Conservation (phyloP, 2,113 vertebrate species). For the Amphilophus citrinellus region DNA sequence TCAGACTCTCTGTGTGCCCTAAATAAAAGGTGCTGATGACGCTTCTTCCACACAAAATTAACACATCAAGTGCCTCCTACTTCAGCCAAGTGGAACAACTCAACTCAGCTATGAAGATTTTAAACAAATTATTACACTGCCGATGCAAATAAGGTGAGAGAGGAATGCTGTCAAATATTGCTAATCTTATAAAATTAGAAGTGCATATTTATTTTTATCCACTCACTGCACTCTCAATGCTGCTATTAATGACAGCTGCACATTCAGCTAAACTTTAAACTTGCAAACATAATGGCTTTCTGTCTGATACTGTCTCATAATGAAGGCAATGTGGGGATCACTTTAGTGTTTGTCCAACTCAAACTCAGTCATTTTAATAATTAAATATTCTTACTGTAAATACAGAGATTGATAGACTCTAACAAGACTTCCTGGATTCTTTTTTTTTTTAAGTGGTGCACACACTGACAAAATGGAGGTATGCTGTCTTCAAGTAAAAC, state of each 20-base stretch:
- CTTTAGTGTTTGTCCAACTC: neutral
- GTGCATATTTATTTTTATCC: neutral
- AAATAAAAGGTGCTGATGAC: neutral
- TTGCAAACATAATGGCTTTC: neutral
- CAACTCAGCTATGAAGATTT: neutral
- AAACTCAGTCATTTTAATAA: neutral
- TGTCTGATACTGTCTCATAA: neutral
- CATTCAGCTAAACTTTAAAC: neutral
- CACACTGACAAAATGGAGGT: no score
- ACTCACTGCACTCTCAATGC: neutral
- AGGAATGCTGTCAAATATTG: neutral
- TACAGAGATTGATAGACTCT: no score
- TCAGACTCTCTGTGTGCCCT: neutral
- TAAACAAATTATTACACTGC: slow-evolving; percentile 4
- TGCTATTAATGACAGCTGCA: neutral
- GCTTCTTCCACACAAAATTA: neutral
- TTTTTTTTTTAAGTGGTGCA: no score
- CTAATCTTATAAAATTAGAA: neutral
- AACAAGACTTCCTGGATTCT: neutral
- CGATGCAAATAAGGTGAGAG: slow-evolving; percentile 4
- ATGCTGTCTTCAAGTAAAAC: no score
- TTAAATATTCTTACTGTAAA: neutral
- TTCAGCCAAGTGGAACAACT: neutral
- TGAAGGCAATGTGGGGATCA: neutral
- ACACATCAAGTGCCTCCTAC: neutral